These are phyloP conservation scores for Tortrix viridana DNA, from an alignment of 2,888 invertebrate genomes.

Conservation along the genomic window DNA sequence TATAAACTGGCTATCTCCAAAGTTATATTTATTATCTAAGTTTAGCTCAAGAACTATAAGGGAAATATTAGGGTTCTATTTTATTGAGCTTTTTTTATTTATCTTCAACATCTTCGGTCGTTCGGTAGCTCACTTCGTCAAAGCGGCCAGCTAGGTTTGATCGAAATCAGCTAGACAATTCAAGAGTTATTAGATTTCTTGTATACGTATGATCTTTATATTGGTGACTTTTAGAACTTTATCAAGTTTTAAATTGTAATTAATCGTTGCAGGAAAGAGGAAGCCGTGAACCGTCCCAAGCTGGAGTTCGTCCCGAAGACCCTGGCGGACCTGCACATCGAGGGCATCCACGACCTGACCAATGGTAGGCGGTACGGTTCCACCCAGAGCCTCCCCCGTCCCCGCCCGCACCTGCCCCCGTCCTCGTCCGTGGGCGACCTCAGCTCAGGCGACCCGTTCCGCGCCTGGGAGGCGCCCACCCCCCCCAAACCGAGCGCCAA, in stretches of 20 bases:
- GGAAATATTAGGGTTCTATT: background rate
- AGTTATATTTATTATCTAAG: too few relatives aligned
- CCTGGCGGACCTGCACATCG: conserved; percentile 93
- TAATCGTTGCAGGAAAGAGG: conserved; percentile 88
- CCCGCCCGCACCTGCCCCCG: conserved; percentile 63
- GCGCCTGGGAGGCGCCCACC: conserved; percentile 70
- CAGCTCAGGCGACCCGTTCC: conserved; percentile 64
- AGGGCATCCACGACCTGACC: conserved; percentile 88
- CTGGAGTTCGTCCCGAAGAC: conserved; percentile 96
- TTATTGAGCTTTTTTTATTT: background rate
- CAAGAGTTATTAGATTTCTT: too few relatives aligned
- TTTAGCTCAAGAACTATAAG: conserved; percentile 15
- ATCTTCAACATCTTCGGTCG: too few relatives aligned
- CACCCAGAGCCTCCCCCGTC: conserved; percentile 75
- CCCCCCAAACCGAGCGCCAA: conserved; percentile 41
- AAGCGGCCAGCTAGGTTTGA: too few relatives aligned
- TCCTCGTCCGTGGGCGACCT: conserved; percentile 75
- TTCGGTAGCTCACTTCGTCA: too few relatives aligned
- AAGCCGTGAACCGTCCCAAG: conserved; percentile 94
- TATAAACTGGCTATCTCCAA: conserved; percentile 2
- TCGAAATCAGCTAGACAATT: too few relatives aligned
- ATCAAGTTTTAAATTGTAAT: too few relatives aligned
- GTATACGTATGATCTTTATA: too few relatives aligned
- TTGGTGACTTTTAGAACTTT: too few relatives aligned
- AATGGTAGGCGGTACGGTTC: conserved; percentile 86